Evolutionary conservation across 2,797 vertebrate genomes (phyloP).

Genomic region (Galago senegalensis): DNA sequence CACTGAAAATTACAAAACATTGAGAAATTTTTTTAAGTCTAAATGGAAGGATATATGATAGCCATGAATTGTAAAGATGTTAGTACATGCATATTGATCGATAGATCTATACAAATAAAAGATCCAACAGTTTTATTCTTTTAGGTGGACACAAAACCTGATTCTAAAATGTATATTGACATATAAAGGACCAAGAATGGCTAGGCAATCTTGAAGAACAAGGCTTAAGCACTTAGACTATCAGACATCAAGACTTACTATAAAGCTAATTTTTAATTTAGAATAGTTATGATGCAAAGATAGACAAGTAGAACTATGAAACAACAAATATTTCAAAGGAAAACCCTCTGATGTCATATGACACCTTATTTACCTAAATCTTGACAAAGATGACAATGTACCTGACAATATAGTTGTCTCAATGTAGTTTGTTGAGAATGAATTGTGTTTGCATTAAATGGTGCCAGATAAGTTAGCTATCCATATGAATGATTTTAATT

Average conservation of each 20-base stretch:
- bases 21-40: neutral
- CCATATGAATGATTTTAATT: neutral
- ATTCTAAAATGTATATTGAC: conserved; percentile 14
- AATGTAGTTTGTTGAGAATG: neutral
- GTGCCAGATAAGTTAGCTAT: neutral
- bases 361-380: neutral
- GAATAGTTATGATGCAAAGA: neutral
- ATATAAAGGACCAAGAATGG: neutral
- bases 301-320: neutral
- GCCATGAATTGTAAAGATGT: neutral
- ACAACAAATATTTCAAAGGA: neutral
- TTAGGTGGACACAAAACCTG: neutral
- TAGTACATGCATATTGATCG: neutral
- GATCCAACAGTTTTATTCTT: neutral
- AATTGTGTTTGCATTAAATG: neutral
- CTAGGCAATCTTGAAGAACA: neutral
- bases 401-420: too few species aligned
- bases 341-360: neutral
- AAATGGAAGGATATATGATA: neutral
- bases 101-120: neutral
- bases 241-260: neutral
- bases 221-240: neutral
- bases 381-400: neutral
- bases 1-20: neutral
- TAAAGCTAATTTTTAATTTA: neutral